Evolutionary conservation across 2,113 vertebrate species (phyloP).

Genomic region (Xyliphius kryptos): DNA sequence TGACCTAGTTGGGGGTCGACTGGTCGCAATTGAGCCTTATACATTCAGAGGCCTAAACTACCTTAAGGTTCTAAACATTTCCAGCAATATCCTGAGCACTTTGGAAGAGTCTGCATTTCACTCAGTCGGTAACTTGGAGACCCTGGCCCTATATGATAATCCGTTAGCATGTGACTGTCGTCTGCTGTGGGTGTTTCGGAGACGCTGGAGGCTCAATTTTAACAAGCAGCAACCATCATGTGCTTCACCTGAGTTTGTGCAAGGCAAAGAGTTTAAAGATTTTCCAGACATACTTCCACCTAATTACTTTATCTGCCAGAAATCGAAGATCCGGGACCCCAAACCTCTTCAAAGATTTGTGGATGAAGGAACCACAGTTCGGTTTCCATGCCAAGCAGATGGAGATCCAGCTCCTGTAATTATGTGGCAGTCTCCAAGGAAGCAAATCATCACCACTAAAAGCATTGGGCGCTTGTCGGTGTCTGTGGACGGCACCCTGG

Average conservation of each 20-base stretch:
- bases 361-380: slow-evolving; percentile 91
- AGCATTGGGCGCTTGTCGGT: slow-evolving; percentile 85
- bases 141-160: slow-evolving; percentile 88
- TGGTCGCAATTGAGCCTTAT: slow-evolving; percentile 82
- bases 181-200: slow-evolving; percentile 93
- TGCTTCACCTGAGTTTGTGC: slow-evolving; percentile 77
- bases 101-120: slow-evolving; percentile 94
- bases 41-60: slow-evolving; percentile 93
- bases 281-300: slow-evolving; percentile 84
- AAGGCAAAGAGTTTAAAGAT: slow-evolving; percentile 95
- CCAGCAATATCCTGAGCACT: slow-evolving; percentile 83
- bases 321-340: slow-evolving; percentile 86
- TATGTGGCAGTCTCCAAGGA: slow-evolving; percentile 90
- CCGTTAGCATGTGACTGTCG: slow-evolving; percentile 94
- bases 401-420: slow-evolving; percentile 85
- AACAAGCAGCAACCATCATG: slow-evolving; percentile 91
- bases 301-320: slow-evolving; percentile 88
- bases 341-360: slow-evolving; percentile 86
- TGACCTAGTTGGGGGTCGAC: slow-evolving; percentile 86
- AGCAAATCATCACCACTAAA: slow-evolving; percentile 91
- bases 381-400: slow-evolving; percentile 84
- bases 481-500: slow-evolving; percentile 84
- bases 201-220: slow-evolving; percentile 93
- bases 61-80: slow-evolving; percentile 89
- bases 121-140: slow-evolving; percentile 94